Conservation (phyloP, 2,797 vertebrate genomes). For the Hippopotamyrus pictus region DNA sequence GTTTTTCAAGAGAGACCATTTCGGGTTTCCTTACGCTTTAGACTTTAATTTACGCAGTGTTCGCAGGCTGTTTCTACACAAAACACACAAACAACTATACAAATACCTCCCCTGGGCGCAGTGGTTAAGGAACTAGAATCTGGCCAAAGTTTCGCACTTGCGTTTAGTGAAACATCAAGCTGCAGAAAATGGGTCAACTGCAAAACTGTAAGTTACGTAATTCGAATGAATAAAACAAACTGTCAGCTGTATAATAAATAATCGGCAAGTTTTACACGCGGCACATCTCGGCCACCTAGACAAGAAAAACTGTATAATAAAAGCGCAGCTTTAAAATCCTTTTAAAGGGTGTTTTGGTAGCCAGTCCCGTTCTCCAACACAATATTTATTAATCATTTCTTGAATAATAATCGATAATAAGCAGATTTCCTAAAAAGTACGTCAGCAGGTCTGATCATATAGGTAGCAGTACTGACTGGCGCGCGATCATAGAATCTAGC, state of each 20-base stretch:
- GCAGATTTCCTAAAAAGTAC: background rate
- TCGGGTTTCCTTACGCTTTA: background rate
- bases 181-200: background rate
- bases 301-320: background rate
- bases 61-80: background rate
- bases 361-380: background rate
- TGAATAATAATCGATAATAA: background rate
- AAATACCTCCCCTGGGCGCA: conserved; percentile 3
- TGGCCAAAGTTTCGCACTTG: background rate
- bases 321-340: background rate
- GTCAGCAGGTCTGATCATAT: background rate
- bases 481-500: background rate
- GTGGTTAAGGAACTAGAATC: conserved; percentile 5
- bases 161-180: background rate
- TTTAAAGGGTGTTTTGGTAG: background rate
- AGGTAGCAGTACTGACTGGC: background rate
- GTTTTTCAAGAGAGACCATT: background rate
- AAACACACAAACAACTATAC: background rate
- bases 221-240: background rate
- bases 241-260: background rate
- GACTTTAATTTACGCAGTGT: background rate
- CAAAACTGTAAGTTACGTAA: background rate
- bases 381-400: background rate
- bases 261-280: background rate
- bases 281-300: background rate